Conservation (phyloP, 2,888 invertebrate genomes). For the Entomobrya proxima region DNA sequence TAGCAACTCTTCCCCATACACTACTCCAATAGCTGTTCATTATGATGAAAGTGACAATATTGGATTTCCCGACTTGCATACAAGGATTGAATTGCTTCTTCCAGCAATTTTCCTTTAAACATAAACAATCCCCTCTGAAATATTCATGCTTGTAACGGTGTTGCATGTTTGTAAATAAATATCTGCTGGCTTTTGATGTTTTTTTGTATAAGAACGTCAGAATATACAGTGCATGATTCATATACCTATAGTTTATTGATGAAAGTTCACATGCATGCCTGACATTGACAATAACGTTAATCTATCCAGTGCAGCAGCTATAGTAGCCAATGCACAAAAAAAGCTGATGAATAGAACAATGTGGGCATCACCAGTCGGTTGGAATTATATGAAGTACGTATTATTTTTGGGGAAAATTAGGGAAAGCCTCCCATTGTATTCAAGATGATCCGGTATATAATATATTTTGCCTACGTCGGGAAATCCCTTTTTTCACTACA, state of each 20-base stretch:
- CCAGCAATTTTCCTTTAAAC: not conserved
- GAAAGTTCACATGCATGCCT: not conserved
- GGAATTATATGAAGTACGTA: not conserved
- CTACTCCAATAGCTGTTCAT: conserved; percentile 8
- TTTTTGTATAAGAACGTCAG: not conserved
- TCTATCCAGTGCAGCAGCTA: not conserved
- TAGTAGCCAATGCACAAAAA: not conserved
- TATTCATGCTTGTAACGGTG: not conserved
- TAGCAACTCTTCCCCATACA: not conserved
- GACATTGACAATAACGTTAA: conserved; percentile 11
- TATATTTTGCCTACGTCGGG: not conserved
- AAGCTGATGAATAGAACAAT: not conserved
- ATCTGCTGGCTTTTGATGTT: not conserved
- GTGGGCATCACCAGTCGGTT: not conserved
- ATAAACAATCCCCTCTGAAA: not conserved
- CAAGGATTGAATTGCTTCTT: not conserved
- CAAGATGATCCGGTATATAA: not conserved
- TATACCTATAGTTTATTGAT: not conserved
- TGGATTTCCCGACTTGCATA: conserved; percentile 2
- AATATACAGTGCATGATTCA: not conserved
- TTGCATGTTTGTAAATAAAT: not conserved
- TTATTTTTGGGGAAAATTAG: conserved; percentile 37
- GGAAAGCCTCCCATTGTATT: conserved; percentile 30
- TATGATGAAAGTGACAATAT: conserved; percentile 44
- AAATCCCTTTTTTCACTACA: conserved; percentile 29